These are phyloP conservation scores for Schizopygopsis pylzovi DNA, from an alignment of 2,797 vertebrate genomes.

Conservation along the genomic window DNA sequence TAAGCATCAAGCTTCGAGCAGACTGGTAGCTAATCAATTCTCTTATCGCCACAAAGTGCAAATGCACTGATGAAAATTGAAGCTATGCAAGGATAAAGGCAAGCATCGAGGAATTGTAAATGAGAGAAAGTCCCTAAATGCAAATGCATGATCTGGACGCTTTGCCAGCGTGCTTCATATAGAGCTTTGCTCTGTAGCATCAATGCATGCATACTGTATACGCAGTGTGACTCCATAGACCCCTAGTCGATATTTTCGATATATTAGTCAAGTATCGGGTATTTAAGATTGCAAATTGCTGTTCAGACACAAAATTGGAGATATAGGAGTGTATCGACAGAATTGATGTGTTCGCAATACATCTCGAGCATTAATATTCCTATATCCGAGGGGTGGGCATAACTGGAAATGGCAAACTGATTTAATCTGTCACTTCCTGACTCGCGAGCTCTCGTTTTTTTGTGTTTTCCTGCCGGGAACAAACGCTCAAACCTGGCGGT, in stretches of 20 bases:
- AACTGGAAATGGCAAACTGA: slow-evolving; percentile 70
- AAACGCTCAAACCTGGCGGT: slow-evolving; percentile 59
- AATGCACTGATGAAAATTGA: slow-evolving; percentile 78
- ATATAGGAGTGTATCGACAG: slow-evolving; percentile 28
- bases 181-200: slow-evolving; percentile 42
- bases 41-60: slow-evolving; percentile 80
- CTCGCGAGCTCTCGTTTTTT: slow-evolving; percentile 58
- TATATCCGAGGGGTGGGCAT: slow-evolving; percentile 37
- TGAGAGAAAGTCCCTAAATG: slow-evolving; percentile 56
- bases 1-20: slow-evolving; percentile 72
- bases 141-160: slow-evolving; percentile 56
- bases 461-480: slow-evolving; percentile 60
- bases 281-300: slow-evolving; percentile 47
- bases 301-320: slow-evolving; percentile 28
- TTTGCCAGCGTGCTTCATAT: slow-evolving; percentile 8
- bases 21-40: slow-evolving; percentile 77
- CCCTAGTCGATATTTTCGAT: slow-evolving; percentile 33
- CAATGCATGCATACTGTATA: slow-evolving; percentile 48
- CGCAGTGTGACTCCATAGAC: slow-evolving; percentile 30
- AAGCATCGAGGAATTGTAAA: slow-evolving; percentile 64
- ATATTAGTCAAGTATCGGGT: slow-evolving; percentile 43
- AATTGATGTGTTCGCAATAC: slow-evolving; percentile 9
- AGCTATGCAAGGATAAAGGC: slow-evolving; percentile 56
- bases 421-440: slow-evolving; percentile 65
- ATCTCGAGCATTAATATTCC: slow-evolving; percentile 24